Percentiles rank a stretch among this genome's conserved stretches.
These are phyloP conservation scores for Nestor notabilis DNA, from an alignment of 2,113 vertebrate genomes.

Conservation along the genomic window DNA sequence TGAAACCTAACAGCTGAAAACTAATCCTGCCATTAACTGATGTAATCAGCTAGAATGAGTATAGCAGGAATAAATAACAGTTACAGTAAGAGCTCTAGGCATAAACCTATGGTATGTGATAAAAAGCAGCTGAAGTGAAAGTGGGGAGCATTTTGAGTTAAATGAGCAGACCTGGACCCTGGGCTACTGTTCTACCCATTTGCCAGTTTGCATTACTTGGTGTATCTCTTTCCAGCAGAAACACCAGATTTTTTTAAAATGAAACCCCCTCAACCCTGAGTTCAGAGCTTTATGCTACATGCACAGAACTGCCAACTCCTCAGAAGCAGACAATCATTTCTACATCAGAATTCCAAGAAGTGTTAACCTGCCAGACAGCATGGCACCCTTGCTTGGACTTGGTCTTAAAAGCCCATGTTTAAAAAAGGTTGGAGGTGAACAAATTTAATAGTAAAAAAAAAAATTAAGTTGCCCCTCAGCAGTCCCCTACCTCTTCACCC, in stretches of 20 bases:
- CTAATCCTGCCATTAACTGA: background rate
- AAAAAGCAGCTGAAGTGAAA: background rate
- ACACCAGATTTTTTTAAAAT: background rate
- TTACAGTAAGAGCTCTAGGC: background rate
- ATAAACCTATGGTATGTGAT: background rate
- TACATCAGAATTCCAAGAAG: background rate
- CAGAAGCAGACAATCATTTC: background rate
- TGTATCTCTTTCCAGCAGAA: background rate
- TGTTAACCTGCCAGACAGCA: background rate
- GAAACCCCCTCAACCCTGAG: too few species aligned
- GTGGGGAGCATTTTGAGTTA: background rate
- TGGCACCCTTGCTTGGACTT: background rate
- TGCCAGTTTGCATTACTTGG: background rate
- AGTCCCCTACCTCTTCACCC: background rate
- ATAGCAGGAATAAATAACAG: rapidly evolving
- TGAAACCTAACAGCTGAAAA: background rate
- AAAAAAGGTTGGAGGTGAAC: background rate
- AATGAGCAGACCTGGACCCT: background rate
- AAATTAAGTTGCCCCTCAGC: background rate
- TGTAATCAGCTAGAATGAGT: background rate
- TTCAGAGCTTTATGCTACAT: background rate
- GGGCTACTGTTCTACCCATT: background rate
- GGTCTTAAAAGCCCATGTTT: background rate
- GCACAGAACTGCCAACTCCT: background rate
- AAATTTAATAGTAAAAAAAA: background rate